Conservation (phyloP, 92 coral and sea anemone species). For the Desmophyllum pertusum region DNA sequence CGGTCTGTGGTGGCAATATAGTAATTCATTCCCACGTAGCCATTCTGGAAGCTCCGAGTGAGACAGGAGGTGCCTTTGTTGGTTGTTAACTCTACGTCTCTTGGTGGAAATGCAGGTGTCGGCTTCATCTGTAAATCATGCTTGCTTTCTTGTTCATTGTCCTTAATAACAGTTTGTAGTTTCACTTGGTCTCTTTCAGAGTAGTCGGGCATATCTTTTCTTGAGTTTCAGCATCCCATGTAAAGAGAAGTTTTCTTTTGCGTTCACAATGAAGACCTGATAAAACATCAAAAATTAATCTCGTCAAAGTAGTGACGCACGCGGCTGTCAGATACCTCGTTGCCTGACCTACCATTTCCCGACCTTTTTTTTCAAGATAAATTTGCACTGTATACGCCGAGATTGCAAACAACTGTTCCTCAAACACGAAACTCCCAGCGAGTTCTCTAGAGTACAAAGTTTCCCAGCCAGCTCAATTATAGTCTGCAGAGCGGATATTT, state of each 20-base stretch:
- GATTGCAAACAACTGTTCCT: too few species aligned
- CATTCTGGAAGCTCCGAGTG: slow-evolving; percentile 93
- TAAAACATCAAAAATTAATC: background rate
- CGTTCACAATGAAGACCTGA: background rate
- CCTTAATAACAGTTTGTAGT: slow-evolving; percentile 41
- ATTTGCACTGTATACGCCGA: too few species aligned
- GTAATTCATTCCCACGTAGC: slow-evolving; percentile 88
- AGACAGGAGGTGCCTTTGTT: slow-evolving; percentile 64
- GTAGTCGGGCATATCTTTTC: slow-evolving; percentile 2
- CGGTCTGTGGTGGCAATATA: slow-evolving; percentile 83
- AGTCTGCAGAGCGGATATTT: too few species aligned
- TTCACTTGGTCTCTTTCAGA: slow-evolving; percentile 62
- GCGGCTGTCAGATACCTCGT: too few species aligned
- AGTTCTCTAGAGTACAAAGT: too few species aligned
- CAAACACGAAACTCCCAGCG: too few species aligned
- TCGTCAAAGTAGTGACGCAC: too few species aligned
- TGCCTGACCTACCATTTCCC: too few species aligned
- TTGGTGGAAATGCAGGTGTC: slow-evolving; percentile 26
- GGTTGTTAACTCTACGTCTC: background rate
- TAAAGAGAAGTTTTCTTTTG: background rate
- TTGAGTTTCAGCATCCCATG: background rate
- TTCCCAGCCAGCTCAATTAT: too few species aligned
- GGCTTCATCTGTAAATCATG: slow-evolving; percentile 70
- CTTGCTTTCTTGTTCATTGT: slow-evolving; percentile 64
- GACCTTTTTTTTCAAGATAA: too few species aligned